These are phyloP conservation scores for Carposina sasakii DNA, from an alignment of 1,140 invertebrate species.

Conservation along the genomic window DNA sequence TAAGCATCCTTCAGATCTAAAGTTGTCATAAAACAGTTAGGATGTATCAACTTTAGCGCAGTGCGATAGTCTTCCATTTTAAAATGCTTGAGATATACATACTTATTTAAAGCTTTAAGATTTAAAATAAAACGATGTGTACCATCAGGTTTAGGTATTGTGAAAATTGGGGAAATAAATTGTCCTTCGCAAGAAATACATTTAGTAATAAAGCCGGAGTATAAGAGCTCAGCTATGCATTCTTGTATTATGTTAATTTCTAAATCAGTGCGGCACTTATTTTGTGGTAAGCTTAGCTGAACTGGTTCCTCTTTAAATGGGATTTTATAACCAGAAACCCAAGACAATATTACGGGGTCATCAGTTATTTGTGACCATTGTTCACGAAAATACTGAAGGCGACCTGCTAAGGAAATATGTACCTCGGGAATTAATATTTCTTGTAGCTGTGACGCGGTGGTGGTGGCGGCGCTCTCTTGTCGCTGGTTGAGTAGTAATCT, in stretches of 20 bases:
- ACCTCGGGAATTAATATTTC: not conserved
- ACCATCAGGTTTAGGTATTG: conserved; percentile 4
- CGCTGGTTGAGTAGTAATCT: too few relatives aligned
- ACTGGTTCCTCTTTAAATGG: not conserved
- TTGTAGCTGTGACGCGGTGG: not conserved
- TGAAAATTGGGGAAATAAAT: conserved; percentile 6
- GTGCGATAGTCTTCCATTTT: conserved; percentile 8
- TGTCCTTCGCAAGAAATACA: not conserved
- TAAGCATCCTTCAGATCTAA: conserved; percentile 8
- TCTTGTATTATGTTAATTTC: not conserved
- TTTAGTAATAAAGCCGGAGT: not conserved
- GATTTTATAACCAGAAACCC: not conserved
- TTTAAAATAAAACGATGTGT: not conserved
- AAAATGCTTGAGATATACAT: not conserved
- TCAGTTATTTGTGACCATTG: not conserved
- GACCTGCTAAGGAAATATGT: not conserved
- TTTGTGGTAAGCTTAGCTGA: not conserved
- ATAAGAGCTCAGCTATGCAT: not conserved
- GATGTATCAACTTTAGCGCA: not conserved
- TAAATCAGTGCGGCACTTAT: not conserved
- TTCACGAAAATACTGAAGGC: not conserved
- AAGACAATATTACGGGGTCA: not conserved
- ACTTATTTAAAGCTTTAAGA: not conserved
- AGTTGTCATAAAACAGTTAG: not conserved
- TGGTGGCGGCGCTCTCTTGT: not conserved